Conservation (phyloP, 2,888 invertebrate species). For the Sialis lutaria region DNA sequence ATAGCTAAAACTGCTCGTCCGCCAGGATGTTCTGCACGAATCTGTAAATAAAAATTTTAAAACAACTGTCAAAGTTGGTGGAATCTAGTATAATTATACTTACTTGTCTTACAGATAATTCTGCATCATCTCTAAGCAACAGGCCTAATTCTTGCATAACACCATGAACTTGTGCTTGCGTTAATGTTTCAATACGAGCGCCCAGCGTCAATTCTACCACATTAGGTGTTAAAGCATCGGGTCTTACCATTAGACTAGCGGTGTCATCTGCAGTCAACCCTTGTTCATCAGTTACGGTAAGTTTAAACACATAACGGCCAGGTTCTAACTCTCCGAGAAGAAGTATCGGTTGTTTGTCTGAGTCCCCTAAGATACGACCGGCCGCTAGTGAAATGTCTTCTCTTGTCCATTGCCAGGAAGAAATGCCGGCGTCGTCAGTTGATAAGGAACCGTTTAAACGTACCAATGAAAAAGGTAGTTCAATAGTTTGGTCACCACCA, state of each 20-base stretch:
- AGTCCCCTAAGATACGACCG: conserved; percentile 59
- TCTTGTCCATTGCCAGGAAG: conserved; percentile 68
- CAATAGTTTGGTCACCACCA: conserved; percentile 66
- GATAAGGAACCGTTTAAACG: conserved; percentile 72
- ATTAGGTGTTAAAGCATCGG: conserved; percentile 55
- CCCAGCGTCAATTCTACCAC: conserved; percentile 70
- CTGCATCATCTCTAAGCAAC: conserved; percentile 55
- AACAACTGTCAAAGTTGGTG: too few relatives aligned
- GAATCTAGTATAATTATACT: conserved; percentile 11
- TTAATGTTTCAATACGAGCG: conserved; percentile 48
- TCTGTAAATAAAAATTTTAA: background rate
- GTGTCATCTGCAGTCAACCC: conserved; percentile 68
- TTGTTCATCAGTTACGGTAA: conserved; percentile 83
- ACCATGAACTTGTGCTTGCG: conserved; percentile 54
- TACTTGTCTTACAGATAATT: conserved; percentile 38
- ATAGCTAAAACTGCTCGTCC: conserved; percentile 28
- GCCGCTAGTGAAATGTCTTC: conserved; percentile 64
- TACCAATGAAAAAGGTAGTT: conserved; percentile 57
- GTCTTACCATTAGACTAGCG: conserved; percentile 67
- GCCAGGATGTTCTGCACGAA: conserved; percentile 2
- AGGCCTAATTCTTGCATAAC: conserved; percentile 66
- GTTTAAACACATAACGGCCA: conserved; percentile 74
- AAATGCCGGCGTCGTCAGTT: conserved; percentile 72
- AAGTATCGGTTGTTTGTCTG: conserved; percentile 61
- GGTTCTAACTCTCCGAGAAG: conserved; percentile 68